Conservation (phyloP, 1,140 invertebrate genomes). For the Luehdorfia chinensis region DNA sequence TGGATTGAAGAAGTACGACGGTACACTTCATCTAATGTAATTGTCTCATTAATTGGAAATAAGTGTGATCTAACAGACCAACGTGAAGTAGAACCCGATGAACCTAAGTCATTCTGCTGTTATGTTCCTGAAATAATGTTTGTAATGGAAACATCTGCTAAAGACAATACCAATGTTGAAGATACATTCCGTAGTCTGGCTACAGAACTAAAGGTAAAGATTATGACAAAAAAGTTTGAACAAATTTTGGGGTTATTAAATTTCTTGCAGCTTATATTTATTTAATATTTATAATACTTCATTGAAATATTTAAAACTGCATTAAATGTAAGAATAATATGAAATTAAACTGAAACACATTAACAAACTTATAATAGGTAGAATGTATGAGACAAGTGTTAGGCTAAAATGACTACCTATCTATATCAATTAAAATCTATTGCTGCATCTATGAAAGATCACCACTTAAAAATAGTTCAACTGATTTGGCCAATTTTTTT, state of each 20-base stretch:
- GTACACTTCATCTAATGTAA: constrained; percentile 94
- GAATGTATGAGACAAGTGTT: too few relatives aligned
- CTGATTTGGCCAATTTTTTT: too few relatives aligned
- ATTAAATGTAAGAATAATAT: constrained; percentile 4
- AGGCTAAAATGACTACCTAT: too few relatives aligned
- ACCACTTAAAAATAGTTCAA: too few relatives aligned
- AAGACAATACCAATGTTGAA: constrained; percentile 95
- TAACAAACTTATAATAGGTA: too few relatives aligned
- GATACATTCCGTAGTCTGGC: constrained; percentile 93
- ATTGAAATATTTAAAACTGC: not conserved
- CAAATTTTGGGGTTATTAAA: too few relatives aligned
- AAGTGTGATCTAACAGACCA: constrained; percentile 91
- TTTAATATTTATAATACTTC: constrained; percentile 11
- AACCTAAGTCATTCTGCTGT: constrained; percentile 90
- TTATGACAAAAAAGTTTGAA: constrained; percentile 1
- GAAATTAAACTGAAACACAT: too few relatives aligned
- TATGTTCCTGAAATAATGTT: constrained; percentile 90
- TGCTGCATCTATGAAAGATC: too few relatives aligned
- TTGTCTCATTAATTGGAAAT: constrained; percentile 93
- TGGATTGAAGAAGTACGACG: constrained; percentile 97
- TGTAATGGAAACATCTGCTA: constrained; percentile 94
- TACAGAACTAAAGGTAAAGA: constrained; percentile 87
- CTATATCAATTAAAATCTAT: too few relatives aligned
- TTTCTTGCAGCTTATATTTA: not conserved
- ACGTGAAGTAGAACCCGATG: constrained; percentile 89